Base-by-base conservation (phyloP, 2,113 vertebrate species). In the Oplegnathus fasciatus region DNA sequence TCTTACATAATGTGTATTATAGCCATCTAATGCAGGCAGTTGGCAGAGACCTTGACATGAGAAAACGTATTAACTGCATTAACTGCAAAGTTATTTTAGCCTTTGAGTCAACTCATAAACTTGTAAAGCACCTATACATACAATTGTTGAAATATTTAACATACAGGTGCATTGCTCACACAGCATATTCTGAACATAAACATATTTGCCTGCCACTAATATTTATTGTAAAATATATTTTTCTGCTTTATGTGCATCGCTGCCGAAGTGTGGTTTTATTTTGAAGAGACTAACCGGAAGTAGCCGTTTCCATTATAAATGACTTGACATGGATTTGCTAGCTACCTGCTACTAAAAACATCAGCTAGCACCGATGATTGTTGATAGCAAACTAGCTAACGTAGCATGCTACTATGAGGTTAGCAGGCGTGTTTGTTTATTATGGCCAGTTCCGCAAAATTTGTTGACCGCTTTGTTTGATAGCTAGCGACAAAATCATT, bases 281-380 rank as follows among this genome's bases (percentile, higher is more conserved):
- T 66, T 87, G 82, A 80, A 85, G 37, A 28, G 22, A 0, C 6
- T 0, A 0, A 14, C 15, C 66, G 92, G 89, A 91, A 69, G 40
- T 3, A 8, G 1, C 0, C 0, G 0, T 1, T 10, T 14, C n/a
- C 10, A 26, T 54, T n/a, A n/a, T 8, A 46, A 15, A 6, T 5
- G 0, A 0, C 6, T 46, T 30, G 11, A 60, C 58, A 3, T 9
- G 13, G 58, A 10, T 34, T 75, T 44, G 22, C 58, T 74, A 65
- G 73, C 80, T 76, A 74, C 70, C 55, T 73, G 76, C 88, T 82
- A 73, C 34, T 48, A 60, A 82, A 72, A 88, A 86, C 75, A 90
- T 68, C 62, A 80, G 78, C 84, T 88, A 86, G 65, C 84, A 20
- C 70, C n/a, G n/a, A n/a, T 68, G 69, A 75, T 37, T 74, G 75